Evolutionary conservation across 2,888 invertebrate species (phyloP).

Genomic region (Cantharis rufa): DNA sequence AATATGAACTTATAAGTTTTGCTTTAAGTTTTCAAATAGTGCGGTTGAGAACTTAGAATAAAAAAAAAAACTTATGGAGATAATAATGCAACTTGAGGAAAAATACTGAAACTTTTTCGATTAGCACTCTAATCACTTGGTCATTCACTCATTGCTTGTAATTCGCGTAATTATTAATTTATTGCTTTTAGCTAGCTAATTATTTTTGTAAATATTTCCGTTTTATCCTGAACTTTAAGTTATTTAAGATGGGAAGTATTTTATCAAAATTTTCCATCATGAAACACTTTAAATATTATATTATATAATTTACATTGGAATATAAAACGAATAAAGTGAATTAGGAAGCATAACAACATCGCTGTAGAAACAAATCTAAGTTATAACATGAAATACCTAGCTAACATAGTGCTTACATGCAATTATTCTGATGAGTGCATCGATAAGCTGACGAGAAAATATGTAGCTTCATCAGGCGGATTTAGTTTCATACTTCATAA

Average conservation of each 20-base stretch:
- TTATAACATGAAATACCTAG: conserved; percentile 17
- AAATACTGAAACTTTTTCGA: no score
- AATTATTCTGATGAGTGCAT: conserved; percentile 28
- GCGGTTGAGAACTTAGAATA: no score
- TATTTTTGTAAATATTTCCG: no score
- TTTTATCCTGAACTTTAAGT: not conserved
- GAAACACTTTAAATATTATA: not conserved
- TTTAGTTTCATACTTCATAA: conserved; percentile 18
- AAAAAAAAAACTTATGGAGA: no score
- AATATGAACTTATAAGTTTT: no score
- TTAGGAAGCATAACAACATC: conserved; percentile 13
- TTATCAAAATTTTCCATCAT: not conserved
- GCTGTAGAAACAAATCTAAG: conserved; percentile 15
- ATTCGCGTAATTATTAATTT: no score
- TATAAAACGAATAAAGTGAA: conserved; percentile 6
- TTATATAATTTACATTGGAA: not conserved
- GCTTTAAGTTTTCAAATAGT: no score
- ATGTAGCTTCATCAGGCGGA: not conserved
- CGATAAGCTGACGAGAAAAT: conserved; percentile 10
- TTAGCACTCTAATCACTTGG: no score
- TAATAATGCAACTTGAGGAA: no score
- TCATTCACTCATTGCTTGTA: no score
- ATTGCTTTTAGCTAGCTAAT: no score
- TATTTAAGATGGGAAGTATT: not conserved
- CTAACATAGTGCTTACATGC: conserved; percentile 27